Evolutionary conservation across 2,888 invertebrate genomes (phyloP).

Genomic region (Erpobdella octoculata): DNA sequence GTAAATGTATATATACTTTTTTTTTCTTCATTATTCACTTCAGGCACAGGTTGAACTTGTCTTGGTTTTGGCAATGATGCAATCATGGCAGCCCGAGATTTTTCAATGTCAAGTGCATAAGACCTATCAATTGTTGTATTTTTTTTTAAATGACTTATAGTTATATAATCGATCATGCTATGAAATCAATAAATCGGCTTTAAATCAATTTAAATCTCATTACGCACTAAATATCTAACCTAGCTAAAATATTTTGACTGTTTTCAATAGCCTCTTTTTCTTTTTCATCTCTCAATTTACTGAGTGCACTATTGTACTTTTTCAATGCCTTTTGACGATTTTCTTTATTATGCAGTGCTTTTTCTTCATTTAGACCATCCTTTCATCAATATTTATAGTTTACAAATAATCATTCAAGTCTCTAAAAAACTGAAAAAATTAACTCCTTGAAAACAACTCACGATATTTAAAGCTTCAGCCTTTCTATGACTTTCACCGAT

Average conservation of each 20-base stretch:
- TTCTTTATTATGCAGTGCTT: neutral
- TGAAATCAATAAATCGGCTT: neutral
- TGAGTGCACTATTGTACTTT: neutral
- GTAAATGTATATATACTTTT: neutral
- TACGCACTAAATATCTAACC: neutral
- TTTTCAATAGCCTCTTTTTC: neutral
- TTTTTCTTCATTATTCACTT: neutral
- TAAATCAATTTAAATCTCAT: neutral
- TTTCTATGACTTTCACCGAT: constrained; percentile 14
- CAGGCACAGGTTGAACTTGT: neutral
- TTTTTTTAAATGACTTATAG: neutral
- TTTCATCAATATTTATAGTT: neutral
- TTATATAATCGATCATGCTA: neutral
- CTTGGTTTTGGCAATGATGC: neutral
- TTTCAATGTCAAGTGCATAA: neutral
- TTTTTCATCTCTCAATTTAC: neutral
- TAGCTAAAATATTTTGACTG: neutral
- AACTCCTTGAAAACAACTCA: neutral
- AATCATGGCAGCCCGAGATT: neutral
- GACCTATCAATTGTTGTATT: neutral
- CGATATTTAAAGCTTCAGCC: neutral
- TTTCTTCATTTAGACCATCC: constrained; percentile 7
- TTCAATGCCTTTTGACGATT: neutral
- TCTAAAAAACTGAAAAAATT: neutral
- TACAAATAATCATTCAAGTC: neutral